phyloP scores from a whole-genome alignment of 2,797 vertebrate species.

The Leptodactylus fallax region DNA sequence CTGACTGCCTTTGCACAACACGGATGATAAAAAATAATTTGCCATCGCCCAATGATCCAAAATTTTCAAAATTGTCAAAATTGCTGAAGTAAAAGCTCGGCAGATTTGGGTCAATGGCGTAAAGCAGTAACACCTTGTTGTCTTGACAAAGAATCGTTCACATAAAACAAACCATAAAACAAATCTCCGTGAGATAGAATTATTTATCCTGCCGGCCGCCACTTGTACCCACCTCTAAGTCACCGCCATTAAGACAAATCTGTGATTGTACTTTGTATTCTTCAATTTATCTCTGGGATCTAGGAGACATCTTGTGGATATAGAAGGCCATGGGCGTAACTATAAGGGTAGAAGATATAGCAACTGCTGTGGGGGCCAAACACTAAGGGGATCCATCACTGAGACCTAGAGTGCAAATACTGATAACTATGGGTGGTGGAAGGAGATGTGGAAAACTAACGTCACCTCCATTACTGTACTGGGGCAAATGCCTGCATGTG shows the following conservation, averaged over 20 bases:
- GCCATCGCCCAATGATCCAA: conserved; percentile 6
- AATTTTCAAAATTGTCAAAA: conserved; percentile 30
- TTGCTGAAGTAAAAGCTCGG: conserved; percentile 20
- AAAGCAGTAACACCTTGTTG: background rate
- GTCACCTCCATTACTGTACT: too few species aligned
- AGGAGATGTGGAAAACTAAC: too few species aligned
- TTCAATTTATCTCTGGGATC: background rate
- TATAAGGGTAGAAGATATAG: too few species aligned
- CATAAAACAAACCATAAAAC: background rate
- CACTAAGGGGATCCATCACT: too few species aligned
- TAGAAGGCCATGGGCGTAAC: too few species aligned
- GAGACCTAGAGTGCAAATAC: too few species aligned
- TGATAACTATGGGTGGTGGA: too few species aligned
- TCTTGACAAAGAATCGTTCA: background rate
- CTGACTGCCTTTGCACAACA: background rate
- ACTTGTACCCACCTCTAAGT: background rate
- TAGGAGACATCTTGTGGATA: background rate
- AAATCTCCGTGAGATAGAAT: background rate
- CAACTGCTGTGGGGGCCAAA: too few species aligned
- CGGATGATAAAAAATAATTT: conserved; percentile 5
- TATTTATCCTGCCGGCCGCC: background rate
- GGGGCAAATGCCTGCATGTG: too few species aligned
- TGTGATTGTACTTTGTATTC: background rate
- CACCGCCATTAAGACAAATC: background rate
- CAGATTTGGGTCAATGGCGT: conserved; percentile 7